Evolutionary conservation across 2,113 vertebrate species (phyloP), one percentile per base, ranked within the genome.

Genomic region (Mobula birostris): DNA sequence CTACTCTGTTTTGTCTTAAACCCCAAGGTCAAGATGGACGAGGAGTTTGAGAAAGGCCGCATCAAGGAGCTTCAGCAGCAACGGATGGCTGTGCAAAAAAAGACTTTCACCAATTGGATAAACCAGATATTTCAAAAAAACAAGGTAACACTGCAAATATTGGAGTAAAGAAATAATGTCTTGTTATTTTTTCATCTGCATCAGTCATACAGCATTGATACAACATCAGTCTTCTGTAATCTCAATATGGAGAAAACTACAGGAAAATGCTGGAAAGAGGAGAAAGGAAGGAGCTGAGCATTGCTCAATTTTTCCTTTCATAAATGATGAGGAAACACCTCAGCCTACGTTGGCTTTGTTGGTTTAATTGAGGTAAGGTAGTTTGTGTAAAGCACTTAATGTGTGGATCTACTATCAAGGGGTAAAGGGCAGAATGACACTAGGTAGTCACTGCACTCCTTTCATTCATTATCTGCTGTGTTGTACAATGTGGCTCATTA

Each of bases 51-150:
- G 94, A 96, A 96, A 82, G 97, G 97, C 27, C 97, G 98, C 12
- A 96, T 98, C 56, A 95, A 96, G 82, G 97, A 97, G 97, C 97
- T 98, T 95, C 98, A 98, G 96, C 97, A 97, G 94, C 98, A 97
- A 96, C 97, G 98, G 94, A 97, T 97, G 96, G 94, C 90, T 4
- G 97, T 98, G 95, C 98, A 99, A 96, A 98, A 98, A 96, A 99
- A 99, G 95, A 99, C 98, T 72, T 99, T 98, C 96, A 98, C 98
- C 95, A 98, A 98, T 83, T 98, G 98, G 98, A 97, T 99, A 96
- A 98, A 99, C 95, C 98, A 97, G 0, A 56, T 98, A 95, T 98
- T 98, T 96, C 94, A 94, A 94, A 98, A 97, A 36, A 96, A 96
- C 94, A 94, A 95, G 96, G 98, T 98, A 96, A 94, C 48, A 6